A percentile compares a stretch with the other conserved stretches of the same genome.
Evolutionary conservation across 2,888 invertebrate genomes (phyloP).

Genomic region (Orthonevra nobilis): DNA sequence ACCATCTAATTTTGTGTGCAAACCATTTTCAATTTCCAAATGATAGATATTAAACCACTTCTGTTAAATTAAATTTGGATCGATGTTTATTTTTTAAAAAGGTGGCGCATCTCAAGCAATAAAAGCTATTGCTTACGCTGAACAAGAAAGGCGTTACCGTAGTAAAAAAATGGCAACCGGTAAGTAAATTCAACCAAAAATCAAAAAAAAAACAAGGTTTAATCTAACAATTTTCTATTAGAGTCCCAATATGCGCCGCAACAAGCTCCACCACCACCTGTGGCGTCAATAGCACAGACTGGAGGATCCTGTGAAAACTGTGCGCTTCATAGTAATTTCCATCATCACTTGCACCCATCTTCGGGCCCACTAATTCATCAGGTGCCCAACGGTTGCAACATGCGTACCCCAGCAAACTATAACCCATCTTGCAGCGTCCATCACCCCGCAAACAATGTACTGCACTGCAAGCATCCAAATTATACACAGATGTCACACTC

Average conservation of each 20-base stretch:
- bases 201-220: not conserved
- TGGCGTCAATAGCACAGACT: slow-evolving; percentile 7
- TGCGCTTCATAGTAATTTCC: slow-evolving; percentile 56
- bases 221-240: slow-evolving; percentile 20
- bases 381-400: slow-evolving; percentile 69
- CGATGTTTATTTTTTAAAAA: slow-evolving; percentile 47
- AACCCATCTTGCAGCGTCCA: slow-evolving; percentile 68
- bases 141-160: slow-evolving; percentile 76
- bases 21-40: not conserved
- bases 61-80: not conserved
- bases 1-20: not conserved
- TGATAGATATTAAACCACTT: too few species aligned
- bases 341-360: slow-evolving; percentile 66
- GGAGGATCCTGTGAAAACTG: slow-evolving; percentile 70
- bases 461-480: slow-evolving; percentile 57
- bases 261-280: slow-evolving; percentile 51
- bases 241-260: slow-evolving; percentile 69
- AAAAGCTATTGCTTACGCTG: slow-evolving; percentile 75
- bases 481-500: slow-evolving; percentile 78
- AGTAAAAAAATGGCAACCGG: slow-evolving; percentile 74
- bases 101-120: slow-evolving; percentile 76
- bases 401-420: slow-evolving; percentile 35
- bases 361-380: slow-evolving; percentile 70
- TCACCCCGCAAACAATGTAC: slow-evolving; percentile 29
- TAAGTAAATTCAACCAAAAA: slow-evolving; percentile 23